Base-by-base conservation (phyloP, 2,888 invertebrate genomes). In the Polyommatus iphigenia region DNA sequence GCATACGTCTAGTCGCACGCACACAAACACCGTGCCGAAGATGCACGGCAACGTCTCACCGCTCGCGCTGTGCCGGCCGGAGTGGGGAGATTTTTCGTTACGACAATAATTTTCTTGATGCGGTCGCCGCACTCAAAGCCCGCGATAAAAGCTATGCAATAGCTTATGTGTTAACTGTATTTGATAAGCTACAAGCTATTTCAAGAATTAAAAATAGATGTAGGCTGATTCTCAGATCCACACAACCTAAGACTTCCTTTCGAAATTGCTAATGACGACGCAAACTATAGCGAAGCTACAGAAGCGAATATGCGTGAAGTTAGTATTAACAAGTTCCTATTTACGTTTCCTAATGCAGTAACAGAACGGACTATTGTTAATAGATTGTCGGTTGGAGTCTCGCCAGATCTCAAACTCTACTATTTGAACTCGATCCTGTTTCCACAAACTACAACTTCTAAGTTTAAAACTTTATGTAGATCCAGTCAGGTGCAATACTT, bases 301-400 rank as follows among this genome's bases (percentile, higher is more conserved):
- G 67, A 67, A 1, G 67, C 67, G 62, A 67, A 67, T 32, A 67
- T 67, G 67, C 67, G 67, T 67, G 29, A 67, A 67, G 67, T 67
- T 67, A 67, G 75, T 54, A 46, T 50, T 81, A 80, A 79, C 78
- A 76, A 78, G 79, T 78, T 77, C 79, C 79, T 80, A 78, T 81
- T 80, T 79, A 77, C 73, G 80, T 79, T 80, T 80, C 79, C 81
- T 79, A 79, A 78, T 80, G 79, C 79, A 79, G 79, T 78, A 78
- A 78, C 71, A 79, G 76, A 79, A 78, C 76, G 78, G 62, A 77
- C 72, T 75, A 76, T 80, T 75, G 80, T 79, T 79, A 80, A 79
- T 80, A 79, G 80, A 80, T 80, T 78, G 79, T 78, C 32, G 76
- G 78, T 76, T 82, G 82, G 82, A 80, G 59, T 77, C 76, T 32